Evolutionary conservation across 2,888 invertebrate species (phyloP).

Genomic region (Agapetus fuscipes): DNA sequence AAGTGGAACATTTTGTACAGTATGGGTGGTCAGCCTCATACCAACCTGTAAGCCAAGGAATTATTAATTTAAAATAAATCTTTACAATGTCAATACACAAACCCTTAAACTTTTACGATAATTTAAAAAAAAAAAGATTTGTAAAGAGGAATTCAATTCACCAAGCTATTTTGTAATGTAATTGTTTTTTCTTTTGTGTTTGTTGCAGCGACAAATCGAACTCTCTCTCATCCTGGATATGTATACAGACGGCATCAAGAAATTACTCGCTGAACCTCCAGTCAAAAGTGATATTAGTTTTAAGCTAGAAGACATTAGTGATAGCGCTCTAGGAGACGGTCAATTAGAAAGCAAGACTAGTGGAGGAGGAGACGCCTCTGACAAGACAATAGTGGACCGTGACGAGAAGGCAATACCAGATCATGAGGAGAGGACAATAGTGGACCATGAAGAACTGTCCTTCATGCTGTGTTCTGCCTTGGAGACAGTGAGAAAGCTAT

Average conservation of each 20-base stretch:
- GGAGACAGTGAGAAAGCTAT: conserved; percentile 29
- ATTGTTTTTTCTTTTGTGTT: conserved; percentile 2
- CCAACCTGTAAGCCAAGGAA: no score
- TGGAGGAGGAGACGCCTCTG: not conserved
- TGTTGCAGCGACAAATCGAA: conserved; percentile 46
- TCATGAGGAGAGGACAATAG: not conserved
- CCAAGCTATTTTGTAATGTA: no score
- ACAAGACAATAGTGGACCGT: not conserved
- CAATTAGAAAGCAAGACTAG: conserved; percentile 29
- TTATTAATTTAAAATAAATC: no score
- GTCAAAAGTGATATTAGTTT: conserved; percentile 17
- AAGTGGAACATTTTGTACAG: no score
- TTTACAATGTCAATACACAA: no score
- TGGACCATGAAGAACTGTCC: conserved; percentile 26
- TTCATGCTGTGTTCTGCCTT: conserved; percentile 30
- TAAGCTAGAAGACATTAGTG: conserved; percentile 28
- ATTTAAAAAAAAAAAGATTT: no score
- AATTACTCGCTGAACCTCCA: conserved; percentile 13
- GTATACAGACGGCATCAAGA: conserved; percentile 23
- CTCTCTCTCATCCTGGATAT: conserved; percentile 34
- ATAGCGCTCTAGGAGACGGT: no score
- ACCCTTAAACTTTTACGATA: no score
- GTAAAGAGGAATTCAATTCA: no score
- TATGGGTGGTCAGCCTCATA: no score
- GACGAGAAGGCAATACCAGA: not conserved